Conservation (phyloP, 2,797 vertebrate genomes). For the Novumbra hubbsi region DNA sequence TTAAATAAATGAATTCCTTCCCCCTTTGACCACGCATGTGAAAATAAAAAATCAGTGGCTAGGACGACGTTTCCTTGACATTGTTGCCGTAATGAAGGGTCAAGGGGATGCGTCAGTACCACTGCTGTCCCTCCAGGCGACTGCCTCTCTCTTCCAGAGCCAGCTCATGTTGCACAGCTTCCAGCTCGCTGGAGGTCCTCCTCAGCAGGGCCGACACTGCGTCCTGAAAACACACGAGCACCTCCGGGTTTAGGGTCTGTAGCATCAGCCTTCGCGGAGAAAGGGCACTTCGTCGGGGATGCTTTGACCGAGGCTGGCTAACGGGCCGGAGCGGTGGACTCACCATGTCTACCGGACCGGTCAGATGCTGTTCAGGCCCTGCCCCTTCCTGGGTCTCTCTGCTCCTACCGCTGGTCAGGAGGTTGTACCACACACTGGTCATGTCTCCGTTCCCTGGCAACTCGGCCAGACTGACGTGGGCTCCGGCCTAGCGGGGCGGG, state of each 20-base stretch:
- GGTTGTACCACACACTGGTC: conserved; percentile 75
- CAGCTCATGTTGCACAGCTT: conserved; percentile 16
- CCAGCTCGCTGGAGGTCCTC: conserved; percentile 66
- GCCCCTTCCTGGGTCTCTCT: conserved; percentile 53
- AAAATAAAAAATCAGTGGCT: too few relatives aligned
- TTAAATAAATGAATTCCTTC: too few relatives aligned
- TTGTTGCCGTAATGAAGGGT: not conserved
- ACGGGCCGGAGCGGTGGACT: conserved; percentile 33
- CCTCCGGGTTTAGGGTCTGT: not conserved
- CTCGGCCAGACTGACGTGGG: conserved; percentile 75
- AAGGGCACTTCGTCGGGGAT: not conserved
- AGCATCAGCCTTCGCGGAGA: not conserved
- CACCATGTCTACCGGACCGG: conserved; percentile 69
- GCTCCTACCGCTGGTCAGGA: conserved; percentile 68
- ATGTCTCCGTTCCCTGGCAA: conserved; percentile 62
- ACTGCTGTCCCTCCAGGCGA: not conserved
- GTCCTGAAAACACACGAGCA: conserved; percentile 13
- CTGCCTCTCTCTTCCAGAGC: not conserved
- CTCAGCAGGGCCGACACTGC: conserved; percentile 68
- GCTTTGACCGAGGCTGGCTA: not conserved
- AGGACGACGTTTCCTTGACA: too few relatives aligned
- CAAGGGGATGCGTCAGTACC: not conserved
- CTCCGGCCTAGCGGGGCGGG: conserved; percentile 65
- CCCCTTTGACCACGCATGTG: too few relatives aligned
- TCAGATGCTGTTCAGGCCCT: conserved; percentile 39